Conservation (phyloP, 2,888 invertebrate species). For the Ecliptopera silaceata region DNA sequence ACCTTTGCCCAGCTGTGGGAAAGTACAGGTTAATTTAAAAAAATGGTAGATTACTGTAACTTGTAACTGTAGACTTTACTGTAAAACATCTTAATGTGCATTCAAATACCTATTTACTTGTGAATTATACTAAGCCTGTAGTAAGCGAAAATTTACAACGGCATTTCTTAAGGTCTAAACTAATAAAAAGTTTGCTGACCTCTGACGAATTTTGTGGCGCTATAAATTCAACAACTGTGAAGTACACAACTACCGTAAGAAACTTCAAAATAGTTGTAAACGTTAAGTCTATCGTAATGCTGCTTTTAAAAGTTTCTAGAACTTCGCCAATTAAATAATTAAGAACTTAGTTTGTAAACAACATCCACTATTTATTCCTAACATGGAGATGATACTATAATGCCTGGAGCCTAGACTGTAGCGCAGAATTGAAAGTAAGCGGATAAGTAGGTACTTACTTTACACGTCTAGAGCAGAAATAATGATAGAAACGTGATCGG, state of each 20-base stretch:
- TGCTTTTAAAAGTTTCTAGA: slow-evolving; percentile 60
- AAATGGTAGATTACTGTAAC: too few relatives aligned
- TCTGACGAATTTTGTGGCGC: background rate
- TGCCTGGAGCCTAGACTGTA: background rate
- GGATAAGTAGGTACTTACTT: too few relatives aligned
- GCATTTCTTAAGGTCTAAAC: too few relatives aligned
- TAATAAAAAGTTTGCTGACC: background rate
- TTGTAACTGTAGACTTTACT: too few relatives aligned
- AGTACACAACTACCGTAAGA: slow-evolving; percentile 26
- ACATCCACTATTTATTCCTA: background rate
- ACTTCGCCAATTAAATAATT: slow-evolving; percentile 68
- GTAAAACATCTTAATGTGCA: too few relatives aligned
- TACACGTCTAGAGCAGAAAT: background rate
- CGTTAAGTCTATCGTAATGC: slow-evolving; percentile 51
- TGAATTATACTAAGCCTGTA: too few relatives aligned
- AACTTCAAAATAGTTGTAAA: slow-evolving; percentile 44
- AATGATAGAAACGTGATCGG: slow-evolving; percentile 10
- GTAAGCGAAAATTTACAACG: too few relatives aligned
- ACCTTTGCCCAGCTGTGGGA: too few relatives aligned
- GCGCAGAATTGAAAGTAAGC: background rate
- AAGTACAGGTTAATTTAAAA: too few relatives aligned
- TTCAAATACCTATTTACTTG: too few relatives aligned
- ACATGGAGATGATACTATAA: background rate
- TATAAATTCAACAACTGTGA: background rate
- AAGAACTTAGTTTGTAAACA: slow-evolving; percentile 41